Evolutionary conservation across 2,113 vertebrate species (phyloP).

Genomic region (Eptatretus burgeri): DNA sequence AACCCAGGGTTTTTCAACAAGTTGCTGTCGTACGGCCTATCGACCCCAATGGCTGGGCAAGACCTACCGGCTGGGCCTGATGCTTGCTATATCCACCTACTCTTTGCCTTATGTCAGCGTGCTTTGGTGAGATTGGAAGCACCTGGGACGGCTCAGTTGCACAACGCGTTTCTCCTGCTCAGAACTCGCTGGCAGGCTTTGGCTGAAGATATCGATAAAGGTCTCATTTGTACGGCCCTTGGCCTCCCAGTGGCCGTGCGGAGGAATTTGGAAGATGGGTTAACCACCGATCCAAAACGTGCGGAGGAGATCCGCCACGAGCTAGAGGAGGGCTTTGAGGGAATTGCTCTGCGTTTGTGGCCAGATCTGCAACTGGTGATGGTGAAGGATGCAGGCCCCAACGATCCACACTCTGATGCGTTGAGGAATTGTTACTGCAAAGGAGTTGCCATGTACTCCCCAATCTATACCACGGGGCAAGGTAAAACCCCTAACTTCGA

Average conservation of each 20-base stretch:
- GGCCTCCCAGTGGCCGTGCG: slow-evolving; percentile 18
- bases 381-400: slow-evolving; percentile 27
- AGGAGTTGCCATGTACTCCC: slow-evolving; percentile 45
- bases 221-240: slow-evolving; percentile 11
- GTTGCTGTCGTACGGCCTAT: slow-evolving; percentile 23
- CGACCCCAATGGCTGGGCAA: slow-evolving; percentile 16
- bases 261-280: slow-evolving; percentile 16
- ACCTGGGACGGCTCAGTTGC: slow-evolving; percentile 25
- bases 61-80: slow-evolving; percentile 19
- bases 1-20: slow-evolving; percentile 18
- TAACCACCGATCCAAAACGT: slow-evolving; percentile 19
- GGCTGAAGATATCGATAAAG: slow-evolving; percentile 25
- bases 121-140: slow-evolving; percentile 32
- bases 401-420: slow-evolving; percentile 25
- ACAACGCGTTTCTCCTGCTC: slow-evolving; percentile 27
- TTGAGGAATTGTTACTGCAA: slow-evolving; percentile 27
- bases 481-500: slow-evolving; percentile 17
- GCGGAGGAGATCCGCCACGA: slow-evolving; percentile 22
- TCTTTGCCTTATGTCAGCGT: slow-evolving; percentile 29
- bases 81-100: slow-evolving; percentile 30
- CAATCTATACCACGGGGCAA: slow-evolving; percentile 30
- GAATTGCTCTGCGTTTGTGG: slow-evolving; percentile 39
- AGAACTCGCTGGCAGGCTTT: slow-evolving; percentile 23
- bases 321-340: slow-evolving; percentile 25
- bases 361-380: slow-evolving; percentile 38